phyloP scores from a whole-genome alignment of 2,797 vertebrate genomes.

The Falco cherrug region DNA sequence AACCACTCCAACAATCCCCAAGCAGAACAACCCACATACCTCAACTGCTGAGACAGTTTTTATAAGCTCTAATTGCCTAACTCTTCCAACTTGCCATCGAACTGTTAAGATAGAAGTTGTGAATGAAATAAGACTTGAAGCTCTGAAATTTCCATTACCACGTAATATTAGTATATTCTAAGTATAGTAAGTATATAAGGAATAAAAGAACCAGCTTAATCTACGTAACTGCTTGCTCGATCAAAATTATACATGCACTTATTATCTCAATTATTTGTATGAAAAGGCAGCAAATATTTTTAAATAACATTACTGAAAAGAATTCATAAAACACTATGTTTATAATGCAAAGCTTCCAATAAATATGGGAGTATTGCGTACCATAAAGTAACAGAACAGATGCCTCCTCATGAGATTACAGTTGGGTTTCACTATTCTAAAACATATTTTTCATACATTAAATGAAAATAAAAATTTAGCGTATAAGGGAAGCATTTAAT shows the following conservation, averaged over 20 bases:
- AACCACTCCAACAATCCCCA: background rate
- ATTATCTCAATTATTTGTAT: background rate
- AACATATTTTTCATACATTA: background rate
- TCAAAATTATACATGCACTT: background rate
- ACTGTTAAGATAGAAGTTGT: background rate
- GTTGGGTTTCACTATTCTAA: background rate
- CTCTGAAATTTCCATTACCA: background rate
- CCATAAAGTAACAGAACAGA: background rate
- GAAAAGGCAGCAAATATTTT: background rate
- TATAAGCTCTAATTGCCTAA: background rate
- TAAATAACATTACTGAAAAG: background rate
- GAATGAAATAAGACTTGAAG: background rate
- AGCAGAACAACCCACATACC: rapidly evolving
- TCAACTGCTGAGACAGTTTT: background rate
- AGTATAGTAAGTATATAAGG: background rate
- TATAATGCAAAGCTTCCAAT: background rate
- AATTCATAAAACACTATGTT: background rate
- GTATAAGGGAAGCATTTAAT: background rate
- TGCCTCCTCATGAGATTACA: background rate
- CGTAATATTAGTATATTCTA: background rate
- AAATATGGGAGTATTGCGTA: background rate
- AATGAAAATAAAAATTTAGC: background rate
- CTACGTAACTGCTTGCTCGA: background rate
- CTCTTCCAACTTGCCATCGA: background rate
- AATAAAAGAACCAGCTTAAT: background rate